Evolutionary conservation across 2,797 vertebrate species (phyloP).

Genomic region (Trachurus trachurus): DNA sequence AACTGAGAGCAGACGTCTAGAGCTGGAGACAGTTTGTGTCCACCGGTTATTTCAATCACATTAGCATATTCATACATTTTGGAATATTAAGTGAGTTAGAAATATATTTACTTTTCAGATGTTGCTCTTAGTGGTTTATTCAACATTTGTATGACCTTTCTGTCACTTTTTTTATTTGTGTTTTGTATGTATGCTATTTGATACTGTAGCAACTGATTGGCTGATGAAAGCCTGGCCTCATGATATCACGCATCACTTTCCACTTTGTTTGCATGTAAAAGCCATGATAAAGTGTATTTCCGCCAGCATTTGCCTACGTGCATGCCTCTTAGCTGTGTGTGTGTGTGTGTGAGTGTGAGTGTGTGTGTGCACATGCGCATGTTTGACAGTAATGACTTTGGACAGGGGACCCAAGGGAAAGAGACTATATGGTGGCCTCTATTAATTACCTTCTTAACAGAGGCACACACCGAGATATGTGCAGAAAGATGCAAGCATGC

Average conservation of each 20-base stretch:
- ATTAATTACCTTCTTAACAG: slow-evolving; percentile 67
- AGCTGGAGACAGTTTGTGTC: neutral
- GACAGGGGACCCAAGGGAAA: slow-evolving; percentile 64
- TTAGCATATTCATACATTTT: neutral
- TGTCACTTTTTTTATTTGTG: neutral
- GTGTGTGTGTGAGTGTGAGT: slow-evolving; percentile 29
- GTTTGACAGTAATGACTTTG: slow-evolving; percentile 63
- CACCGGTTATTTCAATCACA: neutral
- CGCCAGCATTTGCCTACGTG: slow-evolving; percentile 22
- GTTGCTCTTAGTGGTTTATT: neutral
- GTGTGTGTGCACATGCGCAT: neutral
- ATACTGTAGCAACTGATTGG: neutral
- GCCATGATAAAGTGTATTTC: slow-evolving; percentile 13
- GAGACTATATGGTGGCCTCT: slow-evolving; percentile 50
- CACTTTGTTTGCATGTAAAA: neutral
- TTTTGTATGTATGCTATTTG: neutral
- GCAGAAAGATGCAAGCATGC: slow-evolving; percentile 42
- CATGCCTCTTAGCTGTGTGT: slow-evolving; percentile 23
- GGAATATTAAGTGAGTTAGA: neutral
- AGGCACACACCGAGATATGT: slow-evolving; percentile 23
- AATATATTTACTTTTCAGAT: neutral
- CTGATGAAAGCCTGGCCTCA: slow-evolving; percentile 4
- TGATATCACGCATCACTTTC: neutral
- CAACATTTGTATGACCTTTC: neutral
- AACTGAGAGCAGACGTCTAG: neutral